Evolutionary conservation across 2,797 vertebrate species (phyloP).

Genomic region (Rhinatrema bivittatum): DNA sequence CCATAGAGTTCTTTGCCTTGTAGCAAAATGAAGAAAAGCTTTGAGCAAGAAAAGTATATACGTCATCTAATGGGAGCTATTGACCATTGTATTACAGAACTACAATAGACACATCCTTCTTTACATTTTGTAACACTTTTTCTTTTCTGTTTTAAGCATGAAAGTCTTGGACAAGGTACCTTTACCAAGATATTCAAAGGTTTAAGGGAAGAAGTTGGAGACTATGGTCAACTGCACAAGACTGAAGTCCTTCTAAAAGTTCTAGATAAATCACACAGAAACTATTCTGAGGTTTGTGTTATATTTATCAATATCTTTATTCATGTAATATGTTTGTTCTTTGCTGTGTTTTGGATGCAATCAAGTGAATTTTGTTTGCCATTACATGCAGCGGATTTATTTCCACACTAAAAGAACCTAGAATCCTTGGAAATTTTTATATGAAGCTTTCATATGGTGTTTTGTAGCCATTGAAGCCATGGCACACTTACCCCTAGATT

Average conservation of each 20-base stretch:
- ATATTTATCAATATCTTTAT: not conserved
- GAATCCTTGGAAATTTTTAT: too few relatives aligned
- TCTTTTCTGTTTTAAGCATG: conserved; percentile 55
- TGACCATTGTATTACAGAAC: too few relatives aligned
- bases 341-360: not conserved
- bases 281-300: conserved; percentile 81
- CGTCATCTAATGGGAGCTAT: too few relatives aligned
- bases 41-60: too few relatives aligned
- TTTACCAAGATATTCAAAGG: conserved; percentile 94
- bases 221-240: conserved; percentile 84
- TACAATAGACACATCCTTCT: too few relatives aligned
- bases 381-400: not conserved
- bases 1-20: too few relatives aligned
- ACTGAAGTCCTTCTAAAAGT: conserved; percentile 90
- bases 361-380: not conserved
- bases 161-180: conserved; percentile 88
- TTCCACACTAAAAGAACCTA: not conserved
- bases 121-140: not conserved
- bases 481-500: too few relatives aligned
- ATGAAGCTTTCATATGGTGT: too few relatives aligned
- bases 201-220: conserved; percentile 77
- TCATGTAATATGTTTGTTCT: rapidly evolving
- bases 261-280: conserved; percentile 86
- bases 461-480: too few relatives aligned
- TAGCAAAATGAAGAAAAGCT: too few relatives aligned